Conservation (phyloP, 1,140 invertebrate genomes). For the Brachionus koreanus region DNA sequence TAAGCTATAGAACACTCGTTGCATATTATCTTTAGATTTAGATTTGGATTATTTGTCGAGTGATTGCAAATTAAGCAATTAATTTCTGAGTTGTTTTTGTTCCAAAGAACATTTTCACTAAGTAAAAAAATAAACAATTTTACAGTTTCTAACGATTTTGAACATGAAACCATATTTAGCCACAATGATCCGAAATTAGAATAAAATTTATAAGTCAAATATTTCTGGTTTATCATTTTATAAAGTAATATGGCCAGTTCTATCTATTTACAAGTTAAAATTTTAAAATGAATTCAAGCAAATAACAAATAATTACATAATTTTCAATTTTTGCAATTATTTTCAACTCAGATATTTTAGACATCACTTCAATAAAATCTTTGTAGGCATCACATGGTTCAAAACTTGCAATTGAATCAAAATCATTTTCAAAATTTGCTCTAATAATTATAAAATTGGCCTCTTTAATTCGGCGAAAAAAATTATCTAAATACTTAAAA, state of each 20-base stretch:
- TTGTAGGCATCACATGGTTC: not conserved
- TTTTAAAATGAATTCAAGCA: not conserved
- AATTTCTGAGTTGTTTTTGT: not conserved
- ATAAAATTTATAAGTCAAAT: not conserved
- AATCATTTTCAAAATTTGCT: not conserved
- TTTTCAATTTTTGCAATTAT: not conserved
- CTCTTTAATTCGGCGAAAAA: not conserved
- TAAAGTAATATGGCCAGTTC: not conserved
- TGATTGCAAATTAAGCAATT: not conserved
- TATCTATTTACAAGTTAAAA: not conserved
- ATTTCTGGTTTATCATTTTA: not conserved
- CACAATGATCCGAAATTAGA: not conserved
- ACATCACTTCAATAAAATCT: not conserved
- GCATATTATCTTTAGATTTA: not conserved
- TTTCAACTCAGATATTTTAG: not conserved
- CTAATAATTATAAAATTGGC: not conserved
- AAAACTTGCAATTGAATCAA: not conserved
- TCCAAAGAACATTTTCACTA: not conserved
- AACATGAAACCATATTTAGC: not conserved
- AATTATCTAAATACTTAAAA: not conserved
- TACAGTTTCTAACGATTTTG: not conserved
- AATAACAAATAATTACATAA: not conserved
- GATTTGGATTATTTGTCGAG: not conserved
- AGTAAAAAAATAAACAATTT: not conserved
- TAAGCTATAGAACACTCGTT: not conserved